Evolutionary conservation across 1,140 invertebrate species (phyloP).

Genomic region (Aphelenchoides avenae): DNA sequence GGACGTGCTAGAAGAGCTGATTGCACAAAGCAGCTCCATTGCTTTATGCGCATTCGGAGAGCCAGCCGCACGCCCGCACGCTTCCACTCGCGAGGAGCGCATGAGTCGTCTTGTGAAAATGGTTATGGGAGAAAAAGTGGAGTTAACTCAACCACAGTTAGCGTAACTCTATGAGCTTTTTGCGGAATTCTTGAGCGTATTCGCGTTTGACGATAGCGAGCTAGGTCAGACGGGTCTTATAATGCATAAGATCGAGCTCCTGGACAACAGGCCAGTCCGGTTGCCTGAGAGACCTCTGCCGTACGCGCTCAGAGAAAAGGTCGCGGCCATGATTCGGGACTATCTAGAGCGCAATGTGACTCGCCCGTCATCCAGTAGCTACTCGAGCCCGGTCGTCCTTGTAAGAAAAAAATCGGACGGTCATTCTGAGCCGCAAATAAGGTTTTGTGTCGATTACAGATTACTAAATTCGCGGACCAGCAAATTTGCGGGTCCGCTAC

Average conservation of each 20-base stretch:
- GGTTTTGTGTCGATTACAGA: slow-evolving; percentile 63
- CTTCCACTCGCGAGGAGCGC: too few relatives aligned
- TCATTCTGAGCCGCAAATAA: slow-evolving; percentile 59
- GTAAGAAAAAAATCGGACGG: slow-evolving; percentile 65
- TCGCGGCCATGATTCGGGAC: slow-evolving; percentile 24
- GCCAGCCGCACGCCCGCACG: too few relatives aligned
- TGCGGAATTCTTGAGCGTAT: slow-evolving; percentile 11
- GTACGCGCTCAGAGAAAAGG: slow-evolving; percentile 12
- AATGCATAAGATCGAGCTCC: slow-evolving; percentile 50
- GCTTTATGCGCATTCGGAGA: too few relatives aligned
- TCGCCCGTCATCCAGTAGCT: slow-evolving; percentile 61
- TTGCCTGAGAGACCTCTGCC: slow-evolving; percentile 21
- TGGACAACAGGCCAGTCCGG: slow-evolving; percentile 36
- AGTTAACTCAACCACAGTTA: too few relatives aligned
- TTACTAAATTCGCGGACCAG: slow-evolving; percentile 60
- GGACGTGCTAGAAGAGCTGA: too few relatives aligned
- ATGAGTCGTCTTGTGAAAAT: too few relatives aligned
- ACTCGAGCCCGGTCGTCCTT: slow-evolving; percentile 62
- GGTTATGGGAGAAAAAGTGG: too few relatives aligned
- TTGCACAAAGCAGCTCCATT: too few relatives aligned
- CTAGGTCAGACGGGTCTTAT: slow-evolving; percentile 40
- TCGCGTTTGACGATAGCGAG: slow-evolving; percentile 66
- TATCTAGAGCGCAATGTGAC: slow-evolving; percentile 24
- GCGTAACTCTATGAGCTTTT: too few relatives aligned
- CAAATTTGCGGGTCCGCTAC: slow-evolving; percentile 64